Evolutionary conservation across 2,888 invertebrate species (phyloP).

Genomic region (Conchocele bisecta): DNA sequence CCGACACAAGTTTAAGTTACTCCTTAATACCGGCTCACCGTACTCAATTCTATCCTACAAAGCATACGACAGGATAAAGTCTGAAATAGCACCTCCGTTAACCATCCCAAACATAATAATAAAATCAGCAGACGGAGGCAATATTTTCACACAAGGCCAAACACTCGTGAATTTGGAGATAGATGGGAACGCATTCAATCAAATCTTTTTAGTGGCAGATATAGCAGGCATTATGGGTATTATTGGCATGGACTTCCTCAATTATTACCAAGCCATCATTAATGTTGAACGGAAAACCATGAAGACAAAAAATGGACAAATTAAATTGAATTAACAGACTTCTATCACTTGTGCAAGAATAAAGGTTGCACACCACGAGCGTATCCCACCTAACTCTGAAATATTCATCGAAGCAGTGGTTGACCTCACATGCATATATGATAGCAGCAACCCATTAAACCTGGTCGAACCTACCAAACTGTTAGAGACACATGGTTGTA

Average conservation of each 20-base stretch:
- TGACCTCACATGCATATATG: neutral
- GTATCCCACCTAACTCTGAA: constrained; percentile 4
- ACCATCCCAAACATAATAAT: too few species aligned
- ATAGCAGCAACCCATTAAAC: neutral
- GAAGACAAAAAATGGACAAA: neutral
- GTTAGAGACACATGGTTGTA: neutral
- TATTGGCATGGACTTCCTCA: constrained; percentile 1
- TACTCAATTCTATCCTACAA: too few species aligned
- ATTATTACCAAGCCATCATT: neutral
- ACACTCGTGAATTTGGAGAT: too few species aligned
- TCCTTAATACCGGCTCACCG: too few species aligned
- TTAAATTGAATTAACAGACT: neutral
- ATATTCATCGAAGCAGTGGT: neutral
- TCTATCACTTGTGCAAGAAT: neutral
- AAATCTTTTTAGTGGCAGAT: neutral
- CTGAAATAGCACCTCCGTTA: too few species aligned
- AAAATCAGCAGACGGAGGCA: too few species aligned
- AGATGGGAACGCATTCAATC: too few species aligned
- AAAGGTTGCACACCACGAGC: neutral
- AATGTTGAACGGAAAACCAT: neutral
- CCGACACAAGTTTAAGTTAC: too few species aligned
- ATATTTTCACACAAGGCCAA: too few species aligned
- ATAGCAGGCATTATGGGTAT: neutral
- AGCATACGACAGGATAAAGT: too few species aligned
- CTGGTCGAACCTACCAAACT: neutral